Evolutionary conservation across 2,797 vertebrate species (phyloP), one percentile per base, ranked within the genome.

Genomic region (Enteromius anoplus): DNA sequence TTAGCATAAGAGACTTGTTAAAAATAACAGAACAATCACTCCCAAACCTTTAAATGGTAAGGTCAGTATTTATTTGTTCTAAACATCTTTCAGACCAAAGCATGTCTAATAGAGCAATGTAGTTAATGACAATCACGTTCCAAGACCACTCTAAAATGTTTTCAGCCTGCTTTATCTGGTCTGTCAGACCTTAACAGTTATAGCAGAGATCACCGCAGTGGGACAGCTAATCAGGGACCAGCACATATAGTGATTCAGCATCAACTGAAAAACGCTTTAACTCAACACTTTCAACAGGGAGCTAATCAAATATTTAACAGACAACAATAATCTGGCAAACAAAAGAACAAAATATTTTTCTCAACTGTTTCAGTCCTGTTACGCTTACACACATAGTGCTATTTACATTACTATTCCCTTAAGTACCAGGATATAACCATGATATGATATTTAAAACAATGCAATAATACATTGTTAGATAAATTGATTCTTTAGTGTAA

Each of bases 161-260:
- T 58, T 75, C 26, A 26, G 26, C 23, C 51, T 42, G 53, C 58
- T 55, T 82, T 85, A 80, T 80, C 64, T 80, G n/a, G 15, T 19
- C 53, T 42, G 21, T 87, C 53, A 78, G 60, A 70, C 76, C 26
- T 49, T 26, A 66, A 47, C 72, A 72, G 79, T 78, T 78, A 81
- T 21, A 58, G 53, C 76, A 40, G 12, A 75, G 62, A 78, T 55
- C 71, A n/a, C 60, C 21, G 37, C 49, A 78, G 40, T 71, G 26
- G 21, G 34, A 77, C 85, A 89, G 87, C 78, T 93, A 93, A 94
- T 94, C 93, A 89, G 88, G 78, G 82, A 86, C 17, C 26, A 40
- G 62, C 81, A 85, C 72, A 78, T 75, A 76, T 53, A 81, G 71
- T 90, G 91, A 93, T 92, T 94, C 93, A 94, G 92, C 92, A 93